Evolutionary conservation across 2,888 invertebrate genomes (phyloP).

Genomic region (Callosobruchus maculatus): DNA sequence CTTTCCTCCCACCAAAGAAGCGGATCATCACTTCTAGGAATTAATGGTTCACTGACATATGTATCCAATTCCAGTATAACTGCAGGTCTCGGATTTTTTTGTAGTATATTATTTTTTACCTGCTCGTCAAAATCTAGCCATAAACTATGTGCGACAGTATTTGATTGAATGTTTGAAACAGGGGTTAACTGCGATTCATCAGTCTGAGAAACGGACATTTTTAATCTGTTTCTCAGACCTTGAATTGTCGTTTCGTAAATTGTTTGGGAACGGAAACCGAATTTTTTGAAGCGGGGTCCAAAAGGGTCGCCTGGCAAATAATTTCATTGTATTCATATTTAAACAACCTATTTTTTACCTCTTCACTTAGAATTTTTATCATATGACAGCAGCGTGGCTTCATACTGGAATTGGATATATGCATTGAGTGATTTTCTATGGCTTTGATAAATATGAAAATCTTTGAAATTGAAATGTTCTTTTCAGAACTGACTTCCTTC

Average conservation of each 20-base stretch:
- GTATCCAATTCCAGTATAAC: conserved; percentile 21
- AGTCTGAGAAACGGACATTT: conserved; percentile 3
- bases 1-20: not conserved
- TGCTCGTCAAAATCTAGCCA: conserved; percentile 18
- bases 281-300: conserved; percentile 18
- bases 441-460: not conserved
- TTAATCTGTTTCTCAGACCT: conserved; percentile 12
- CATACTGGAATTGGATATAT: not conserved
- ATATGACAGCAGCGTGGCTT: conserved; percentile 5
- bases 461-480: not conserved
- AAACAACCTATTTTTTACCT: conserved; percentile 11
- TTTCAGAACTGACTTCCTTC: not conserved
- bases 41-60: conserved; percentile 14
- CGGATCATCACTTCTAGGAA: not conserved
- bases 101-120: not conserved
- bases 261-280: conserved; percentile 10
- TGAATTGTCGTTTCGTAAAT: conserved; percentile 10
- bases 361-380: conserved; percentile 9
- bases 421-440: not conserved
- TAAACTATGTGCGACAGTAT: conserved; percentile 8
- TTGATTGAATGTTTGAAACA: conserved; percentile 2
- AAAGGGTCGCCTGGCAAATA: conserved; percentile 16
- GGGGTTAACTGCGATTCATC: not conserved
- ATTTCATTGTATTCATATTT: conserved; percentile 11
- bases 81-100: conserved; percentile 13